A percentile compares a stretch with the other conserved stretches of the same genome.
Conservation (phyloP, 2,797 vertebrate genomes). For the Cottoperca gobio region DNA sequence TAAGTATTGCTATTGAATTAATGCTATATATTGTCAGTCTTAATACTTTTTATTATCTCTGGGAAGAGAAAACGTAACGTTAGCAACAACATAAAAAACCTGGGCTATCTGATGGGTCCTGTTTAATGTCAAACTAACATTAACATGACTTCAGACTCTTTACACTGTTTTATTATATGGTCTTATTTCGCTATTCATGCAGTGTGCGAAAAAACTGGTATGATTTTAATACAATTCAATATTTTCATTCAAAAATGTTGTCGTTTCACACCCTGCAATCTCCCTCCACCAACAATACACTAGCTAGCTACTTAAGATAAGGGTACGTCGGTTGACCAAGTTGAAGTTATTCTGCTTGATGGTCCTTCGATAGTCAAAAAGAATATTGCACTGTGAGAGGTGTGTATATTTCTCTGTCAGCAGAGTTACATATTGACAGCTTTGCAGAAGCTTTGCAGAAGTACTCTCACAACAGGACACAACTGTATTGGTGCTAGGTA, state of each 20-base stretch:
- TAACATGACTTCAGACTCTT: not conserved
- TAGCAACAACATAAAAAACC: not conserved
- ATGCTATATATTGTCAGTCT: not conserved
- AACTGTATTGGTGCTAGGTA: not conserved
- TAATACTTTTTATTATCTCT: not conserved
- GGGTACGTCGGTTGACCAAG: not conserved
- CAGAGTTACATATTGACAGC: not conserved
- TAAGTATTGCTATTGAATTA: not conserved
- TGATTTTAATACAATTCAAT: not conserved
- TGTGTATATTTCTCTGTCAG: not conserved
- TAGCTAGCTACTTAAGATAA: not conserved
- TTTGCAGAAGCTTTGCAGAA: not conserved
- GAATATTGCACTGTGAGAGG: fast-evolving
- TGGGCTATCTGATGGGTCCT: conserved; percentile 10
- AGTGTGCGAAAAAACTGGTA: not conserved
- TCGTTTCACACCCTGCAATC: not conserved
- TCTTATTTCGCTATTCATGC: not conserved
- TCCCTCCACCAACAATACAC: not conserved
- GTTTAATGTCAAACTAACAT: conserved; percentile 8
- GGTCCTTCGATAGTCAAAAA: not conserved
- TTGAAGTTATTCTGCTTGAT: not conserved
- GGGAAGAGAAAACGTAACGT: not conserved
- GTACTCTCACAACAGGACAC: not conserved
- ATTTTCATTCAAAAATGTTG: not conserved
- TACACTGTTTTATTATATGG: not conserved